Evolutionary conservation across 2,797 vertebrate species (phyloP), one percentile per base, ranked within the genome.

Genomic region (Carcharodon carcharias): DNA sequence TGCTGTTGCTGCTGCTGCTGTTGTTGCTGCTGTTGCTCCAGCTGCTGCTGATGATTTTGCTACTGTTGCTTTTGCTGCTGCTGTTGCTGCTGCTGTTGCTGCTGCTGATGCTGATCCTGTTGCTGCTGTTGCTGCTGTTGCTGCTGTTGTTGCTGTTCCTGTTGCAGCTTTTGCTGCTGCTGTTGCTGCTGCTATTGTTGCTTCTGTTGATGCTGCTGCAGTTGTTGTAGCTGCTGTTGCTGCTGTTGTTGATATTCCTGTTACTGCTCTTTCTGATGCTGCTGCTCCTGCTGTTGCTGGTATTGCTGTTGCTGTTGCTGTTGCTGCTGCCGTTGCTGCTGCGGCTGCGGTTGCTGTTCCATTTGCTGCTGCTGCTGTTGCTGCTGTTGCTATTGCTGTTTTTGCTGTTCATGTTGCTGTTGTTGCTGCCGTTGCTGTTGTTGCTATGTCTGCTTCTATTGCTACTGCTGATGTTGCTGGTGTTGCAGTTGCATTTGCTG

Each of bases 11-110:
- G 88, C 35, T 45, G 88, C 6, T 45, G 3, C 7, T 91, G 14
- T 88, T 91, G 88, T 88, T 91, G 14, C 14, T 91, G 88, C 58
- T 91, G 14, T 35, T 91, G 88, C 88, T 91, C 88, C 58, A 8
- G 88, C 35, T 14, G 88, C 88, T 9, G 88, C 16, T 91, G 88
- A 35, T 91, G 35, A 4, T 45, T 88, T 35, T 91, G 14, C 88
- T 91, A 88, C 91, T 18, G 40, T 88, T 45, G 12, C 18, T 91
- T 88, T 88, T 45, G 88, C 23, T 69, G 7, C 5, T 45, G 40
- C 5, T 91, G 88, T 6, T 91, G 88, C 45, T 45, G 88, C 6
- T 16, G 40, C 3, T 45, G 40, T 88, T 91, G 40, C 35, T 91
- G 88, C 35, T 91, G 88, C 88, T 91, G 88, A 35, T 91, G 88